Base-by-base conservation (phyloP, 2,113 vertebrate genomes). In the Etheostoma cragini region DNA sequence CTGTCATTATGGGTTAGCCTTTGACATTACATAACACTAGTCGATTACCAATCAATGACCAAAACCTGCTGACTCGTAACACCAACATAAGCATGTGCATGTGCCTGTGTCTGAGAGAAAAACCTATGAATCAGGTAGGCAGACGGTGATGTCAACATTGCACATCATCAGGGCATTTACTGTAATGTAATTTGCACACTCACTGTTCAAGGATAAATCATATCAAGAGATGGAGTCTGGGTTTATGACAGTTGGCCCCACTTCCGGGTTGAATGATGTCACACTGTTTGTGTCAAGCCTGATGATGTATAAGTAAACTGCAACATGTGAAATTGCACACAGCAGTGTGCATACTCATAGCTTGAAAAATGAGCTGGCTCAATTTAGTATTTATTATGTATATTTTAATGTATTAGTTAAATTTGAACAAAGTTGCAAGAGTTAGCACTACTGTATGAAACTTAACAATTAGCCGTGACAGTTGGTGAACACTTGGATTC, bases 81-180 rank as follows among this genome's bases (percentile, higher is more conserved):
- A 65, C 65, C 72, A 77, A 33, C 38, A 11, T 10, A 2, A 42
- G 38, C 38, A 10, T 0, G 10, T 42, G 38, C 38, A 11, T 42
- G 52, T 61, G 16, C 38, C 38, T 65, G 38, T 57, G 62, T 70
- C 42, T 63, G 47, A 26, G 47, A 42, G 60, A 21, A 73, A 26
- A 61, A 72, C 50, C 12, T 46, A 24, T 62, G 30, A 72, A 56
- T 75, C 75, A 66, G 61, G 19, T 17, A 21, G 33, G 57, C 78
- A 88, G 88, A 89, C 88, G 5, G 33, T 82, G 88, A 90, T 82
- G 81, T 81, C 86, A 82, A 67, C 66, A 47, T 60, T 12, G 42
- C 63, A 65, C 77, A 78, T 76, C 81, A 76, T 16, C 50, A 8
- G 24, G 19, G 5, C 66, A 47, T 57, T 79, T 69, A 70, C 53